Percentiles rank a stretch among this genome's conserved stretches.
These are phyloP conservation scores for Pycnonotus jocosus DNA, from an alignment of 2,113 vertebrate genomes.

Conservation along the genomic window DNA sequence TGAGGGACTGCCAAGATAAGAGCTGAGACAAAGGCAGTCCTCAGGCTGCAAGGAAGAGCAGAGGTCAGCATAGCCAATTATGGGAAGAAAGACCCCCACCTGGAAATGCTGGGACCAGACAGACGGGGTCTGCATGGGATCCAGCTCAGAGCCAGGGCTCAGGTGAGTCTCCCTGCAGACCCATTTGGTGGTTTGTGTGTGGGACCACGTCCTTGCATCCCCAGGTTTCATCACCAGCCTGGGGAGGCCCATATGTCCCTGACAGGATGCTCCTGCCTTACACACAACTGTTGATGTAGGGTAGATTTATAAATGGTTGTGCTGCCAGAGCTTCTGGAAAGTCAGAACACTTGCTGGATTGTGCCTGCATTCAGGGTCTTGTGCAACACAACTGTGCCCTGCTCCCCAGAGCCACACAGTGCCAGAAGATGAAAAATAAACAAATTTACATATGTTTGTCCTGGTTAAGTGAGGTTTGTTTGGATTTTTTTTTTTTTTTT, in stretches of 20 bases:
- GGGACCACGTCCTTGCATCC: not conserved
- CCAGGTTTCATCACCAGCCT: not conserved
- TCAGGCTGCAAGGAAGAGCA: slow-evolving; percentile 1
- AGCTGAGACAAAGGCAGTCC: not conserved
- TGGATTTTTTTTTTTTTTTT: too few species aligned
- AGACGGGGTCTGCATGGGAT: not conserved
- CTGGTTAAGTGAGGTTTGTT: not conserved
- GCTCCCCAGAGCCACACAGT: rapidly evolving
- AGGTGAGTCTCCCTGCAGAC: not conserved
- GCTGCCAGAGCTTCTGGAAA: not conserved
- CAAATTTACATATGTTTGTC: not conserved
- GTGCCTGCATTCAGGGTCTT: not conserved
- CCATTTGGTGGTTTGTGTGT: rapidly evolving
- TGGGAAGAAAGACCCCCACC: not conserved
- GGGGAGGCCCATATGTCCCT: not conserved
- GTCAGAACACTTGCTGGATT: not conserved
- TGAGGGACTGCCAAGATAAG: not conserved
- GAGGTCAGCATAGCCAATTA: not conserved
- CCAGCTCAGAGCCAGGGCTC: rapidly evolving
- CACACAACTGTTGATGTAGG: not conserved
- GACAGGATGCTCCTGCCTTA: not conserved
- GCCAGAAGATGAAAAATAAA: not conserved
- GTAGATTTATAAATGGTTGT: not conserved
- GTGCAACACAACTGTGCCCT: not conserved
- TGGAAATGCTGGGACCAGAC: not conserved